Conservation (phyloP, 2,888 invertebrate genomes). For the Dendrolimus pini region DNA sequence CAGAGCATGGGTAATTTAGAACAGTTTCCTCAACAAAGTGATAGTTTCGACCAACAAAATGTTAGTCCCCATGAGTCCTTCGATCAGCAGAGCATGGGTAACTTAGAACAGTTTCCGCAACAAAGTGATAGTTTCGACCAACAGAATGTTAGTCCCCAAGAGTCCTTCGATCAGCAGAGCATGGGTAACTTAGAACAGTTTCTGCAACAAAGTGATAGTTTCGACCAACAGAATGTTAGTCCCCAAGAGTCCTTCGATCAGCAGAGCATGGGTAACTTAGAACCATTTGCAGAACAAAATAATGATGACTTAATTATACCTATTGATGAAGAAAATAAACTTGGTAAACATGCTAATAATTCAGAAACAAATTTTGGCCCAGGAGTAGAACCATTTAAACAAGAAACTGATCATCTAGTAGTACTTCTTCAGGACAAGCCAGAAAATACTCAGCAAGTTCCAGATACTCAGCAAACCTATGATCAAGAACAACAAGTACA, state of each 20-base stretch:
- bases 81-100: neutral
- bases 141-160: slow-evolving; percentile 4
- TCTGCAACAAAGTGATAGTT: slow-evolving; percentile 3
- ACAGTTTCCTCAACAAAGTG: neutral
- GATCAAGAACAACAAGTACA: neutral
- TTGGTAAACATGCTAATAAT: neutral
- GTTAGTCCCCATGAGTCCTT: neutral
- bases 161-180: neutral
- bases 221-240: slow-evolving; percentile 3
- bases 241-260: neutral
- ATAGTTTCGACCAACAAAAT: neutral
- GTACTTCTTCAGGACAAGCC: neutral
- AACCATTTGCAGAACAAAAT: slow-evolving; percentile 8
- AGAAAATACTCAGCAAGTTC: neutral
- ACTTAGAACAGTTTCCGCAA: slow-evolving; percentile 4
- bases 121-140: slow-evolving; percentile 4
- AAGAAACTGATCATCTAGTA: neutral
- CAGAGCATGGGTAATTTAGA: neutral
- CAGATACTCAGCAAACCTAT: neutral
- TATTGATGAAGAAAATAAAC: neutral
- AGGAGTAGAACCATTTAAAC: neutral
- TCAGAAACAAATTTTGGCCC: neutral
- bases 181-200: slow-evolving; percentile 2
- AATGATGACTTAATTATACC: neutral
- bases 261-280: neutral